These are phyloP conservation scores for Eupithecia vulgata DNA, from an alignment of 2,888 invertebrate species.

Conservation along the genomic window DNA sequence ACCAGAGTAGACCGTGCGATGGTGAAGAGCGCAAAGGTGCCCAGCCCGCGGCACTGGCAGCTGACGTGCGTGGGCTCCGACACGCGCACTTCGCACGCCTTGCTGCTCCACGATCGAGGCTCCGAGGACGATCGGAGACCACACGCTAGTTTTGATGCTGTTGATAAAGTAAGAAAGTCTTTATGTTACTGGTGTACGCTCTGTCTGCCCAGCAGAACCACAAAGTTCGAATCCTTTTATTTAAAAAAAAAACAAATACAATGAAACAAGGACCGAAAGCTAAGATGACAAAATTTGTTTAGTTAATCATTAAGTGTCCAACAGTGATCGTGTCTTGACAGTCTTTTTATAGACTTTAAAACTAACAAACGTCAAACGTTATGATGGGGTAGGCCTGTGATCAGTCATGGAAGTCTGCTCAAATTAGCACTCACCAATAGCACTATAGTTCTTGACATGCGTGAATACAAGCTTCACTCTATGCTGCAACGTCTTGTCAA, in stretches of 20 bases:
- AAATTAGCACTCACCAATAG: conserved; percentile 62
- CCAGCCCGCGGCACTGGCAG: conserved; percentile 71
- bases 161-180: not conserved
- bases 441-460: conserved; percentile 72
- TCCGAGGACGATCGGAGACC: conserved; percentile 75
- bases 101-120: conserved; percentile 77
- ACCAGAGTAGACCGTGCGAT: conserved; percentile 70
- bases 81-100: conserved; percentile 71
- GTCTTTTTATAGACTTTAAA: too few species aligned
- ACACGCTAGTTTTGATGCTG: conserved; percentile 71
- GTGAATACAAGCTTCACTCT: conserved; percentile 69
- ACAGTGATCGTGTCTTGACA: too few species aligned
- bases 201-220: too few species aligned
- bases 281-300: too few species aligned
- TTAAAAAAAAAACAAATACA: too few species aligned
- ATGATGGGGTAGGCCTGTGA: too few species aligned
- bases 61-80: conserved; percentile 68
- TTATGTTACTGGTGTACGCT: too few species aligned
- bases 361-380: too few species aligned
- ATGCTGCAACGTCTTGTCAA: conserved; percentile 68
- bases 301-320: too few species aligned
- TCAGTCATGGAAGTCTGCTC: too few species aligned
- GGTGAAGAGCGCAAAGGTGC: conserved; percentile 74
- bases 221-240: too few species aligned
- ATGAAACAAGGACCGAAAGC: too few species aligned